Evolutionary conservation across 2,888 invertebrate species (phyloP).

Genomic region (Erebia epiphron): DNA sequence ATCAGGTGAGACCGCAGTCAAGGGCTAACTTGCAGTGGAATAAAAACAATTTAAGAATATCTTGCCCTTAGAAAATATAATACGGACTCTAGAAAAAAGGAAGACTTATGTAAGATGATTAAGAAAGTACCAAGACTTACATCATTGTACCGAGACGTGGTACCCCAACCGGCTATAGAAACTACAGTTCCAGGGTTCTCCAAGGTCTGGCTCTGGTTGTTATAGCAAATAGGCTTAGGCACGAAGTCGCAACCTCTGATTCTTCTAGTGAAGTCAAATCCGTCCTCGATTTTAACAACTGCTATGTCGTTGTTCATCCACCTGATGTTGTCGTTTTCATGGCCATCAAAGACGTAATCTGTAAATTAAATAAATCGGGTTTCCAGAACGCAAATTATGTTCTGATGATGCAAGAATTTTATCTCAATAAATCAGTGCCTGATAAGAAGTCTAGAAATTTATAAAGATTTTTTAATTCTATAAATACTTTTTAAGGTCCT

Average conservation of each 20-base stretch:
- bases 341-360: slow-evolving; percentile 74
- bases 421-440: no score
- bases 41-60: no score
- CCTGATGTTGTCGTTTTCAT: slow-evolving; percentile 70
- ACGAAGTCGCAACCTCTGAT: slow-evolving; percentile 68
- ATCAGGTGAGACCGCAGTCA: no score
- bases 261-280: slow-evolving; percentile 65
- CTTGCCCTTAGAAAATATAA: background rate
- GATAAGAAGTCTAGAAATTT: no score
- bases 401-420: no score
- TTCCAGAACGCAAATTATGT: no score
- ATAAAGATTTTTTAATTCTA: no score
- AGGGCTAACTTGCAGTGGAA: no score
- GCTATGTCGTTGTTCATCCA: slow-evolving; percentile 79
- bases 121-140: slow-evolving; percentile 48
- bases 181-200: slow-evolving; percentile 65
- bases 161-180: slow-evolving; percentile 70
- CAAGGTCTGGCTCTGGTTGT: slow-evolving; percentile 66
- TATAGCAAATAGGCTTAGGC: slow-evolving; percentile 67
- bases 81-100: background rate
- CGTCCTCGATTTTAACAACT: slow-evolving; percentile 68
- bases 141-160: slow-evolving; percentile 63
- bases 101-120: background rate
- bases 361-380: background rate
- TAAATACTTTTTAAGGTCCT: no score